A percentile compares a stretch with the other conserved stretches of the same genome.
phyloP scores from a whole-genome alignment of 2,113 vertebrate species.

The Rynchops niger region DNA sequence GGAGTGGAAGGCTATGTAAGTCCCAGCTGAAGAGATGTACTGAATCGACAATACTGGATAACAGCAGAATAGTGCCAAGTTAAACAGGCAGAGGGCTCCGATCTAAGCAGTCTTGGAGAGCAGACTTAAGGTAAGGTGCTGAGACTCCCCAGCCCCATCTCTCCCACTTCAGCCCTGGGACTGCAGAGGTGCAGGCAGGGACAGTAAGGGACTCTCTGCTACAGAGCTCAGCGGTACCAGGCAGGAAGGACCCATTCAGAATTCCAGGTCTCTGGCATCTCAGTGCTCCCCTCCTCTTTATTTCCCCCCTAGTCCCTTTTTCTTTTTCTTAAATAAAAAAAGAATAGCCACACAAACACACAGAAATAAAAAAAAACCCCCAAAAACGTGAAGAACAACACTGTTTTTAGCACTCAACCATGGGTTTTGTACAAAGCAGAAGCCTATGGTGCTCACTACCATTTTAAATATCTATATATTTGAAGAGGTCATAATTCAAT shows the following conservation, averaged over 20 bases:
- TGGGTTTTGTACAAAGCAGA: not conserved
- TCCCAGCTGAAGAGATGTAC: not conserved
- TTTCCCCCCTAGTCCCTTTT: too few species aligned
- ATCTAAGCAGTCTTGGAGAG: not conserved
- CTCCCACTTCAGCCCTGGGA: not conserved
- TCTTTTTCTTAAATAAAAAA: not conserved
- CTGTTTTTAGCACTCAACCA: not conserved
- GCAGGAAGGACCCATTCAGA: not conserved
- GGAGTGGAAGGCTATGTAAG: not conserved
- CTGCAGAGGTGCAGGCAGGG: not conserved
- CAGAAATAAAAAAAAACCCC: not conserved
- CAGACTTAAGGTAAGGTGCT: not conserved
- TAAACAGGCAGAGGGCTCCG: not conserved
- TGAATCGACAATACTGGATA: not conserved
- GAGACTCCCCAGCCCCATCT: not conserved
- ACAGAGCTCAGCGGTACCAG: not conserved
- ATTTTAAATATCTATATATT: not conserved
- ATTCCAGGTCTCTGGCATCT: not conserved
- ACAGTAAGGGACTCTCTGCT: not conserved
- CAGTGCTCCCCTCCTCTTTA: not conserved
- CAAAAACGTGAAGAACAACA: not conserved
- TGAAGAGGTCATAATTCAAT: conserved; percentile 30
- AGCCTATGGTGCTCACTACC: not conserved
- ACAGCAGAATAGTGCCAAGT: not conserved
- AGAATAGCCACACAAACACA: not conserved